phyloP scores from a whole-genome alignment of 2,888 invertebrate species.

The Branchipolynoe longqiensis region DNA sequence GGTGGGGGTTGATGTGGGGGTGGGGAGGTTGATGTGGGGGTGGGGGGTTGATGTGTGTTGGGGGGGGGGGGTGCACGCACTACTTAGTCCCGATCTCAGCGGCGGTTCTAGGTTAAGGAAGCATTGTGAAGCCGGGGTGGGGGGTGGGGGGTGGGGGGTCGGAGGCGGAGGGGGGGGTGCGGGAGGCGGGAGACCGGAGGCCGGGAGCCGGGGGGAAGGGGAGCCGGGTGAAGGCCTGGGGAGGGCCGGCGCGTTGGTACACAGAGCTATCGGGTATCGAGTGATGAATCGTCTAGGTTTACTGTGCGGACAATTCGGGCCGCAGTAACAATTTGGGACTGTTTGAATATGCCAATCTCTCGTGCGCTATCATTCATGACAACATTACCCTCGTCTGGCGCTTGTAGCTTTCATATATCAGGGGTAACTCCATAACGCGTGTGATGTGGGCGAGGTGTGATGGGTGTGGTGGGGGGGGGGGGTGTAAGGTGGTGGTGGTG shows the following conservation, averaged over 20 bases:
- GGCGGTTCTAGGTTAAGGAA: background rate
- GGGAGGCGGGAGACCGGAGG: too few relatives aligned
- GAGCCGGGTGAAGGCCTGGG: background rate
- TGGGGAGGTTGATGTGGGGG: too few relatives aligned
- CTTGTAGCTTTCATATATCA: constrained; percentile 28
- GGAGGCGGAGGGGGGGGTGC: background rate
- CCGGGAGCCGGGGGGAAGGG: background rate
- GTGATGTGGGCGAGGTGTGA: too few relatives aligned
- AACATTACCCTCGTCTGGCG: constrained; percentile 26
- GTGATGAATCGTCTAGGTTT: constrained; percentile 32
- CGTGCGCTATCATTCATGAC: constrained; percentile 45
- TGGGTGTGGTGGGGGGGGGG: background rate
- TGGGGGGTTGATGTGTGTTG: too few relatives aligned
- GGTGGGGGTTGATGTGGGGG: too few relatives aligned
- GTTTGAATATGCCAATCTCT: constrained; percentile 41
- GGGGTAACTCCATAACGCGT: constrained; percentile 27
- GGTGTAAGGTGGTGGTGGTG: background rate
- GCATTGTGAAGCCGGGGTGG: constrained; percentile 20
- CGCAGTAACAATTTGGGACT: constrained; percentile 44
- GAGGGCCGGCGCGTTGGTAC: background rate
- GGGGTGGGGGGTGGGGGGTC: constrained; percentile 14
- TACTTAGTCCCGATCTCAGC: constrained; percentile 32
- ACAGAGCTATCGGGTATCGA: constrained; percentile 34
- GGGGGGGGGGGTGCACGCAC: background rate
- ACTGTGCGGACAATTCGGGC: constrained; percentile 22